Evolutionary conservation across 2,888 invertebrate genomes (phyloP).

Genomic region (Mystacides longicornis): DNA sequence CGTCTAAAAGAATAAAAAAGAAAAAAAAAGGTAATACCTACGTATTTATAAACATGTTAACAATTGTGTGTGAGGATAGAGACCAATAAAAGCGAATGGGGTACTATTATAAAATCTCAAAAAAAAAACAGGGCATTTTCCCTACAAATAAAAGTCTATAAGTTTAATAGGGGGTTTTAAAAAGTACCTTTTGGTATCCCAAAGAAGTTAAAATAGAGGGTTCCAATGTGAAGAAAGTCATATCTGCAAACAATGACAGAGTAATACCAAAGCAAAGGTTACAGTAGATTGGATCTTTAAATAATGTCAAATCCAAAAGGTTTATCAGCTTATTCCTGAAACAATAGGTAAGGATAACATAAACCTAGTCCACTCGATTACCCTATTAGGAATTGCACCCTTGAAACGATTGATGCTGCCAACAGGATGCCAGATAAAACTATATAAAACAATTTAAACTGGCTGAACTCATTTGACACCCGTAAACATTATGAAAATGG

Average conservation of each 20-base stretch:
- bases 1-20: too few relatives aligned
- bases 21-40: constrained; percentile 22
- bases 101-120: background rate
- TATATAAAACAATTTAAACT: too few relatives aligned
- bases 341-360: too few relatives aligned
- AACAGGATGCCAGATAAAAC: too few relatives aligned
- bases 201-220: constrained; percentile 54
- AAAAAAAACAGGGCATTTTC: background rate
- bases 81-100: too few relatives aligned
- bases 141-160: background rate
- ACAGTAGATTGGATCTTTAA: constrained; percentile 57
- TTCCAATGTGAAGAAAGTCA: constrained; percentile 55
- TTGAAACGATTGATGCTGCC: too few relatives aligned
- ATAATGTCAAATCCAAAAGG: constrained; percentile 53
- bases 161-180: too few relatives aligned
- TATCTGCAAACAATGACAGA: constrained; percentile 55
- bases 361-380: too few relatives aligned
- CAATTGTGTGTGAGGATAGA: constrained; percentile 27
- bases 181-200: constrained; percentile 48
- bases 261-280: constrained; percentile 62
- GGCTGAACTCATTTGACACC: too few relatives aligned
- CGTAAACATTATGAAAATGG: too few relatives aligned
- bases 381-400: too few relatives aligned
- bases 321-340: constrained; percentile 51
- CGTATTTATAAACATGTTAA: constrained; percentile 7